Conservation (phyloP, 1,140 invertebrate genomes). For the Zaprionus gabonicus region DNA sequence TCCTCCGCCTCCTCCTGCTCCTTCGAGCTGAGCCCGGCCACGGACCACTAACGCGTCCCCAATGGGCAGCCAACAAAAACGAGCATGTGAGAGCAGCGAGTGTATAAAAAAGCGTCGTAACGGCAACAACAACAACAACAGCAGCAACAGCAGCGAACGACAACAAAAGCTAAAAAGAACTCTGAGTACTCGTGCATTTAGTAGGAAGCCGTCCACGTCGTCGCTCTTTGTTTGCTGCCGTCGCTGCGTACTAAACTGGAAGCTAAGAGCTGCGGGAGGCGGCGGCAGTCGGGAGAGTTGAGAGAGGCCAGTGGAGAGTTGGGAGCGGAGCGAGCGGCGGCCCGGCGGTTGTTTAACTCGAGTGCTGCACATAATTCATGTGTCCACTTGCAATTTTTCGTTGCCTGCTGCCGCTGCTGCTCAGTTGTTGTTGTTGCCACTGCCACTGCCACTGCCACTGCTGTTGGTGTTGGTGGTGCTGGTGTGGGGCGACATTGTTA, state of each 20-base stretch:
- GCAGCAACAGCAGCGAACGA: conserved; percentile 18
- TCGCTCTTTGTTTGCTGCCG: conserved; percentile 65
- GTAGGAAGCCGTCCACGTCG: conserved; percentile 54
- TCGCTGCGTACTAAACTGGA: conserved; percentile 21
- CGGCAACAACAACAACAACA: conserved; percentile 1
- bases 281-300: conserved; percentile 12
- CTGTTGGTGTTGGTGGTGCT: conserved; percentile 20
- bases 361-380: conserved; percentile 82
- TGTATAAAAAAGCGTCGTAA: conserved; percentile 62
- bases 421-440: conserved; percentile 10
- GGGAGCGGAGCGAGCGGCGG: conserved; percentile 36
- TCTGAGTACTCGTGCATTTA: conserved; percentile 77
- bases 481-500: conserved; percentile 72
- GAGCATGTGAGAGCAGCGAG: conserved; percentile 58
- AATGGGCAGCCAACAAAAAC: conserved; percentile 80
- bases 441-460: neutral
- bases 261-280: conserved; percentile 15
- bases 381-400: conserved; percentile 82
- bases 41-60: conserved; percentile 81
- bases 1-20: neutral
- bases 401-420: conserved; percentile 30
- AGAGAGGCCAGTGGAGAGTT: neutral
- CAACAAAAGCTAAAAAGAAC: conserved; percentile 45
- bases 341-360: conserved; percentile 80
- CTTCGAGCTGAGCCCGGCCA: conserved; percentile 44